These are phyloP conservation scores for Ommatoiulus sabulosus DNA, from an alignment of 2,888 invertebrate species.

Conservation along the genomic window DNA sequence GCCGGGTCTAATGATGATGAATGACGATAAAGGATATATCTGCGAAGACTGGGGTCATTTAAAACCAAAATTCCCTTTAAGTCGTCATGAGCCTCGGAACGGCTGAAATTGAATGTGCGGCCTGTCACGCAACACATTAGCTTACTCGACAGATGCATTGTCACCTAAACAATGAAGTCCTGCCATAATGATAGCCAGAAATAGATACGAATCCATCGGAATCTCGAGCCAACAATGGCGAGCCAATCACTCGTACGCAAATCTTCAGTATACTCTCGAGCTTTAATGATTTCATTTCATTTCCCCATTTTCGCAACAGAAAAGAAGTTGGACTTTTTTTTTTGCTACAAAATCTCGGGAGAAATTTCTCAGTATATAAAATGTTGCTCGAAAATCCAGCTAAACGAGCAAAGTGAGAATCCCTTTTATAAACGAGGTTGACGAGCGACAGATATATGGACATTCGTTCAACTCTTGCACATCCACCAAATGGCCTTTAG, in stretches of 20 bases:
- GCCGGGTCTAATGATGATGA: background rate
- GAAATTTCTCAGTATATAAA: background rate
- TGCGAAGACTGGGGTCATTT: slow-evolving; percentile 1
- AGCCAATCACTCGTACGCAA: slow-evolving; percentile 42
- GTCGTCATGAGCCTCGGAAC: background rate
- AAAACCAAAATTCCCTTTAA: slow-evolving; percentile 22
- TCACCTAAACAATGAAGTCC: slow-evolving; percentile 47
- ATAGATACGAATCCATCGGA: slow-evolving; percentile 38
- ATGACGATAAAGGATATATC: background rate
- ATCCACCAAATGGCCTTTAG: background rate
- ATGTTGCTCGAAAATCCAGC: background rate
- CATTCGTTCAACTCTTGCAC: background rate
- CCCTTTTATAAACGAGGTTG: background rate
- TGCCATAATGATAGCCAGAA: slow-evolving; percentile 27
- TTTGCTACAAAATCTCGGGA: background rate
- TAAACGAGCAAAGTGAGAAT: slow-evolving; percentile 30
- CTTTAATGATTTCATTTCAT: slow-evolving; percentile 43
- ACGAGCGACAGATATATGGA: slow-evolving; percentile 17
- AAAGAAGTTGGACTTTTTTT: background rate
- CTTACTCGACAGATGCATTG: slow-evolving; percentile 14
- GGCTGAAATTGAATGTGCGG: background rate
- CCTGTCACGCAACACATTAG: slow-evolving; percentile 12
- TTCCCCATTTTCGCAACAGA: background rate
- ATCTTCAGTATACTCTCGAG: background rate
- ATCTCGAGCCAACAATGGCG: background rate